Evolutionary conservation across 1,140 invertebrate species (phyloP), one percentile per base, ranked within the genome.

Genomic region (Lysiphlebus fabarum): DNA sequence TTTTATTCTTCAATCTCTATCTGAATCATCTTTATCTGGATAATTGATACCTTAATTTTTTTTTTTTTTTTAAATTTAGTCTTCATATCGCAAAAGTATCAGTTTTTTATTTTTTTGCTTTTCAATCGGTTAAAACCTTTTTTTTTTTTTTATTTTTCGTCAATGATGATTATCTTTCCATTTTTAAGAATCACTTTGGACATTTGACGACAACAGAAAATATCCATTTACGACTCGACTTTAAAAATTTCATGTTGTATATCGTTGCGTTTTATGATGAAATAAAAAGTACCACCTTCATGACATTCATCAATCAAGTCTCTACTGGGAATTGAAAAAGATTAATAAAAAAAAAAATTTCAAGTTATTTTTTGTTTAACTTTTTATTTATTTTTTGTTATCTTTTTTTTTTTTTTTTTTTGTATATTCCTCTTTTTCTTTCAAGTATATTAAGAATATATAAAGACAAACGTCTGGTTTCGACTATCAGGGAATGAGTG

Each of bases 281-380:
- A 36, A 60, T 53, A 54, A 54, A 43, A 14, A 59, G 48, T 50
- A 58, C 56, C 54, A 56, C 55, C 47, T 34, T 50, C 53, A 51
- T 45, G 48, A 45, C 54, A 55, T 45, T 63, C 62, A 63, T 63
- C 62, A 63, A 63, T 63, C 62, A 63, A 53, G 10, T 41, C 34
- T 50, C 59, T 47, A 51, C 49, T n/a, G 49, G 48, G 51, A 33
- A 49, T 38, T 42, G 8, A 50, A 14, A 12, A 45, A 40, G 12
- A 7, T 6, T 6, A 37, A 38, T n/a, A 40, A 8, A 42, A 55
- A 45, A 56, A 58, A 51, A 56, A 43, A 58, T 43, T 56, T 33
- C 40, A 12, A 34, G 14, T 26, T 6, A 26, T 1, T 49, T 26
- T 26, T 37, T 36, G 2, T 49, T n/a, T n/a, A n/a, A n/a, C 26